Evolutionary conservation across 2,888 invertebrate genomes (phyloP), one percentile per base, ranked within the genome.

Genomic region (Caenorhabditis zanzibari): DNA sequence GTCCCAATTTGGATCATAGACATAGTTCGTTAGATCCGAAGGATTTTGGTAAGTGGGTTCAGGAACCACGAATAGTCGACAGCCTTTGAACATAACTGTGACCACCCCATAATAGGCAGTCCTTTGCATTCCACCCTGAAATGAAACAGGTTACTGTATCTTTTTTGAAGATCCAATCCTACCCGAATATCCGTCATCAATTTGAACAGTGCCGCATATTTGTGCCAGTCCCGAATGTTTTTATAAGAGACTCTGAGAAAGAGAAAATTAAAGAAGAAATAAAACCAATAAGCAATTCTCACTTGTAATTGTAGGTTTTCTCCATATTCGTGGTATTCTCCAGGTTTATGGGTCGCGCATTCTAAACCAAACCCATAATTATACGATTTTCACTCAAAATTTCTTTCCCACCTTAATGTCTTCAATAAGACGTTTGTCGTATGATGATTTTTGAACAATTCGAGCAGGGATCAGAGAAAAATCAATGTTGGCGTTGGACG

Each of bases 81-180:
- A 94, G 1, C 95, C 95, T 82, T 95, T 95, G 88, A 95, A 95
- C 93, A 95, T 95, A 93, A 98, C 97, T 22, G 96, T 95, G 16
- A 99, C 96, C 26, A 99, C 95, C 49, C 99, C 99, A 87, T 95
- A 95, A 93, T 99, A 99, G 0, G 96, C 98, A 12, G 97, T 97
- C 81, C 99, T 94, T 10, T 98, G 97, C 56, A 99, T 97, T 1
- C 98, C 98, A 92, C 97, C 97, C 97, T 98, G 59, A 63, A 77
- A 54, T 5, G 2, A 0, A 1, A 12, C 12, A 22, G 16, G 9
- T 52, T 22, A 7, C 10, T 5, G 10, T 38, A 61, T 24, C 6
- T 10, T 24, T 5, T 24, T 1, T 24, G 14, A 28, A 12, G 14
- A 47, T 24, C 5, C 24, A 26, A 41, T 58, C 84, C 63, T 56